phyloP scores from a whole-genome alignment of 2,797 vertebrate genomes.

The Phoxinus dragarum region DNA sequence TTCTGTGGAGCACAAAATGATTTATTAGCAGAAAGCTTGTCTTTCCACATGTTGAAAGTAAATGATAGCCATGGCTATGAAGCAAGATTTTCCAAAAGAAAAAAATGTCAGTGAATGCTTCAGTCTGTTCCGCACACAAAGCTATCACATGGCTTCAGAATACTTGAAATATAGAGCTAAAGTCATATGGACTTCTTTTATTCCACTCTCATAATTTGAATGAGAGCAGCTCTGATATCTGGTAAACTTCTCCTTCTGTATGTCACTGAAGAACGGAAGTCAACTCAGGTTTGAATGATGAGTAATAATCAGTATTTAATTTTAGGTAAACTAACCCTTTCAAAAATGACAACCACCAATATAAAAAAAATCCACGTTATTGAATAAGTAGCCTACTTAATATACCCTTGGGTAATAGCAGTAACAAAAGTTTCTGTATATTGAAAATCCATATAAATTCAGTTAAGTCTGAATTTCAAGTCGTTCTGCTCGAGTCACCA shows the following conservation, averaged over 20 bases:
- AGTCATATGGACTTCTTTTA: background rate
- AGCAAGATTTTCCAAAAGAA: background rate
- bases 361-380: background rate
- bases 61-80: background rate
- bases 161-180: background rate
- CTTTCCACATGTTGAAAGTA: background rate
- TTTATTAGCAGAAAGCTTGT: background rate
- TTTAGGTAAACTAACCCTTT: background rate
- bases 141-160: background rate
- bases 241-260: background rate
- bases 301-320: background rate
- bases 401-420: background rate
- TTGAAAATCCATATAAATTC: slow-evolving; percentile 21
- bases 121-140: background rate
- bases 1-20: background rate
- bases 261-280: background rate
- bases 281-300: background rate
- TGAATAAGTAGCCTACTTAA: background rate
- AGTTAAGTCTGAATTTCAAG: background rate
- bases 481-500: slow-evolving; percentile 1
- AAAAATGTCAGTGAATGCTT: background rate
- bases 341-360: too few relatives aligned
- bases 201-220: background rate
- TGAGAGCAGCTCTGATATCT: background rate
- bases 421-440: background rate